These are phyloP conservation scores for Scortum barcoo DNA, from an alignment of 2,113 vertebrate species.

Conservation along the genomic window DNA sequence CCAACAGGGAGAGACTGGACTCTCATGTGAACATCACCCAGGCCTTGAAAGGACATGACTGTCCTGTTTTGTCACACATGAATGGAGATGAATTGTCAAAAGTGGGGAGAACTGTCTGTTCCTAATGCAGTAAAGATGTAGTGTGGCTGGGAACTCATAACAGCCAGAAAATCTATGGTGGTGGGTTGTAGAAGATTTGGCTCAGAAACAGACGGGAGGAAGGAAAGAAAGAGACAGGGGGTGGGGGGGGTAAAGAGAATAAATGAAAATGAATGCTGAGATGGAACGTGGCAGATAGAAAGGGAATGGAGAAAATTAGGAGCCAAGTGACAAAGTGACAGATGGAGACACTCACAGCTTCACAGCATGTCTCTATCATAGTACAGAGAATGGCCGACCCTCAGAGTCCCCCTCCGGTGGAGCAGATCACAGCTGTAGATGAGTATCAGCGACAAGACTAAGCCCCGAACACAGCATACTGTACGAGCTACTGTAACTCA, in stretches of 20 bases:
- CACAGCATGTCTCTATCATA: constrained; percentile 41
- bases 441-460: constrained; percentile 20
- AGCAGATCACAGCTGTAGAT: constrained; percentile 60
- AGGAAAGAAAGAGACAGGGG: neutral
- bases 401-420: constrained; percentile 47
- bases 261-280: constrained; percentile 6
- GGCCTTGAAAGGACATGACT: constrained; percentile 9
- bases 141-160: neutral
- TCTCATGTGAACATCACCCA: constrained; percentile 26
- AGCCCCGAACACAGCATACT: constrained; percentile 1
- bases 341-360: constrained; percentile 54
- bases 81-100: constrained; percentile 28
- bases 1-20: constrained; percentile 8
- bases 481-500: neutral
- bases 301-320: constrained; percentile 12
- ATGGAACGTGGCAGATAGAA: constrained; percentile 11
- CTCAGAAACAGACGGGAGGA: neutral
- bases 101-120: constrained; percentile 1
- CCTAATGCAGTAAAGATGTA: neutral
- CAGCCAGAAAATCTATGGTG: constrained; percentile 2
- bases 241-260: neutral
- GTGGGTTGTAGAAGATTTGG: constrained; percentile 9
- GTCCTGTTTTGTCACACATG: constrained; percentile 30
- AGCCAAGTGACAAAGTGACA: constrained; percentile 37
- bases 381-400: constrained; percentile 31